phyloP scores from a whole-genome alignment of 2,888 invertebrate species.

The Kryphioiulus occultus region DNA sequence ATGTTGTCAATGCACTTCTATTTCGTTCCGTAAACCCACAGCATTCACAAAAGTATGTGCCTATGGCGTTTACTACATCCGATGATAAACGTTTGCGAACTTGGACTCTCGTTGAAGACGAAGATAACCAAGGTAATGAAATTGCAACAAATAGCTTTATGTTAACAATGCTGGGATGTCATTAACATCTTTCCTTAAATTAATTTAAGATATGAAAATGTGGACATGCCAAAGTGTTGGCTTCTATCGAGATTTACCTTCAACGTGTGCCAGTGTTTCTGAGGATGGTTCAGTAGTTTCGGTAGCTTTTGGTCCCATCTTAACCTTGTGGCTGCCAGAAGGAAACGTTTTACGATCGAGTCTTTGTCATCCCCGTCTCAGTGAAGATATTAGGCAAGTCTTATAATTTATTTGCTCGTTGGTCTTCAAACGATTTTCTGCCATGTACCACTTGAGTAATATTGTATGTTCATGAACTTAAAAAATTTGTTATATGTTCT shows the following conservation, averaged over 20 bases:
- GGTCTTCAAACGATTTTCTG: no score
- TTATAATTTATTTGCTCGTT: neutral
- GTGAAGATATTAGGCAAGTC: constrained; percentile 63
- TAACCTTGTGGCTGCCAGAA: constrained; percentile 76
- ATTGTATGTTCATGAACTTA: no score
- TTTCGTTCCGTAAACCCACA: constrained; percentile 68
- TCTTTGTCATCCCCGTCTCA: constrained; percentile 64
- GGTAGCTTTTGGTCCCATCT: constrained; percentile 71
- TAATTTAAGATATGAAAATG: constrained; percentile 57
- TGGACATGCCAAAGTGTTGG: constrained; percentile 75
- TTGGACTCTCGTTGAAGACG: constrained; percentile 70
- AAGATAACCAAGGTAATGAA: neutral
- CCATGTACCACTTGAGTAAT: neutral
- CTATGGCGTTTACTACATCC: constrained; percentile 72
- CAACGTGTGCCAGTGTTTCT: constrained; percentile 72
- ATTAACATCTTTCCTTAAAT: neutral
- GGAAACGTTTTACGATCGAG: constrained; percentile 69
- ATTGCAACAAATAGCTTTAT: neutral
- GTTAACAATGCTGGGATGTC: neutral
- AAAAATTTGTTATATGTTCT: no score
- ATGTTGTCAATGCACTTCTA: constrained; percentile 68
- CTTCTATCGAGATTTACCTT: constrained; percentile 69
- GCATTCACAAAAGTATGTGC: constrained; percentile 60
- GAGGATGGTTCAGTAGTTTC: constrained; percentile 79
- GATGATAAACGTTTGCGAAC: constrained; percentile 74